phyloP scores from a whole-genome alignment of 2,113 vertebrate species.

The Lasiurus cinereus region DNA sequence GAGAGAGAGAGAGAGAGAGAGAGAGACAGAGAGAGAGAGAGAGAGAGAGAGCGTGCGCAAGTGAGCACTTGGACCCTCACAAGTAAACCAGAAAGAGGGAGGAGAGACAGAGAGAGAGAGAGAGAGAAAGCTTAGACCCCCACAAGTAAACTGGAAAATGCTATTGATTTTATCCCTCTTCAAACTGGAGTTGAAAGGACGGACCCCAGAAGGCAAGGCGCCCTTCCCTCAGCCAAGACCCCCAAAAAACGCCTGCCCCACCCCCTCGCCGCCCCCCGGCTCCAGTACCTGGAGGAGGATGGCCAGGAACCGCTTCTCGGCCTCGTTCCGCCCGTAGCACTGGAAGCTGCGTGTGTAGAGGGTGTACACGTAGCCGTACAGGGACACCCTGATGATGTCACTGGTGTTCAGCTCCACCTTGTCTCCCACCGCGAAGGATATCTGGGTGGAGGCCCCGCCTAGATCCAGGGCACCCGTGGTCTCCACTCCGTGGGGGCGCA shows the following conservation, averaged over 20 bases:
- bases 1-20: not conserved
- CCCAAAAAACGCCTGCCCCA: not conserved
- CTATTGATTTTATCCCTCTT: not conserved
- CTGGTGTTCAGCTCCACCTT: slow-evolving; percentile 70
- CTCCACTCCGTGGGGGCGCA: slow-evolving; percentile 88
- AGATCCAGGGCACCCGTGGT: slow-evolving; percentile 95
- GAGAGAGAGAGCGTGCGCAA: no score
- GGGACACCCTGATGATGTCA: slow-evolving; percentile 87
- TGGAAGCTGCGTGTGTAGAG: slow-evolving; percentile 97
- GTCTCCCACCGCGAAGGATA: slow-evolving; percentile 89
- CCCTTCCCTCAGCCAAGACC: not conserved
- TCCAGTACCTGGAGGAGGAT: slow-evolving; percentile 89
- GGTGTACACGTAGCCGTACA: slow-evolving; percentile 94
- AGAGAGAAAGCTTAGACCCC: not conserved
- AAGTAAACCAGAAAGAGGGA: no score
- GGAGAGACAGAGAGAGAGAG: not conserved
- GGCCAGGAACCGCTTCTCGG: slow-evolving; percentile 92
- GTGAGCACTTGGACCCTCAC: no score
- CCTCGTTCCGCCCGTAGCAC: slow-evolving; percentile 96
- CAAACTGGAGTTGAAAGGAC: not conserved
- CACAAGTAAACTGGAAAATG: not conserved
- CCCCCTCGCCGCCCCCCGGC: no score
- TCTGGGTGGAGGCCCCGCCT: slow-evolving; percentile 97
- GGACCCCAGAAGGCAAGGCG: not conserved
- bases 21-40: no score